These are phyloP conservation scores for Reinhardtius hippoglossoides DNA, from an alignment of 2,113 vertebrate species.

Conservation along the genomic window DNA sequence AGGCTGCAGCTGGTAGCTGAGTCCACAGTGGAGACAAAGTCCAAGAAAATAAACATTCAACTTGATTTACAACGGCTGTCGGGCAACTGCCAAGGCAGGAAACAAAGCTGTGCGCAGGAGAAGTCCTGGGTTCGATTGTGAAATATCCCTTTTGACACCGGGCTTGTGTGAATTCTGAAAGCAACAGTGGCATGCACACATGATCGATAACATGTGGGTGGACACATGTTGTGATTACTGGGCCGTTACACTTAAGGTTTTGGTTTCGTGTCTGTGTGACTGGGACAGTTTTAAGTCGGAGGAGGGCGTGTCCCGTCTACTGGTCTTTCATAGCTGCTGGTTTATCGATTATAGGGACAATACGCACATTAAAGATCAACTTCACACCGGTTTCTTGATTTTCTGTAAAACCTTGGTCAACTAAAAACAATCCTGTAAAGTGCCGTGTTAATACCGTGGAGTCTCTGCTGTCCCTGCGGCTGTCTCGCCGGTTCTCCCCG, in stretches of 20 bases:
- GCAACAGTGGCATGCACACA: neutral
- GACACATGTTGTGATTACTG: neutral
- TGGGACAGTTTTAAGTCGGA: too few relatives aligned
- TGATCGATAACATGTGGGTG: neutral
- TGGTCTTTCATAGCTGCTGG: neutral
- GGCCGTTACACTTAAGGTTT: neutral
- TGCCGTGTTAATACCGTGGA: constrained; percentile 53
- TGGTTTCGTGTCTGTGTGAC: neutral
- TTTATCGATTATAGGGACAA: too few relatives aligned
- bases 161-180: neutral
- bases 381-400: too few relatives aligned
- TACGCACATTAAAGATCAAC: too few relatives aligned
- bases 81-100: constrained; percentile 4
- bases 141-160: neutral
- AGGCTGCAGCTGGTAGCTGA: constrained; percentile 62
- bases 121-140: neutral
- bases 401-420: too few relatives aligned
- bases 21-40: constrained; percentile 59
- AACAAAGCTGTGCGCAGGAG: constrained; percentile 9
- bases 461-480: constrained; percentile 71
- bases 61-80: constrained; percentile 53
- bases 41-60: constrained; percentile 64
- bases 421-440: too few relatives aligned
- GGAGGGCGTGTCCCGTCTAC: neutral
- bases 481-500: constrained; percentile 52